Conservation (phyloP, 2,113 vertebrate species). For the Anhinga anhinga region DNA sequence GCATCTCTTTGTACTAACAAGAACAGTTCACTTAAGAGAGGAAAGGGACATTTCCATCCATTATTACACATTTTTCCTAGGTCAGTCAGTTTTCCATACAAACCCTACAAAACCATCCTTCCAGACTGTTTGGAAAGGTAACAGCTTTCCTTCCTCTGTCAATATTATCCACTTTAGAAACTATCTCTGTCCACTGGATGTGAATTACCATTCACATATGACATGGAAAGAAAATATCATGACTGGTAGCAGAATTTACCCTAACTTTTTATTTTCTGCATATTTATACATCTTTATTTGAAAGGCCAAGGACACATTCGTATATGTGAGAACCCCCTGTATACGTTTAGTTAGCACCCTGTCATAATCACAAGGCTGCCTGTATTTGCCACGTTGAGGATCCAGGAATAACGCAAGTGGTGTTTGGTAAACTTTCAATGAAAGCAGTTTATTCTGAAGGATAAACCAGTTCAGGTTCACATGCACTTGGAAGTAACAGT, state of each 20-base stretch:
- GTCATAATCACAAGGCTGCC: background rate
- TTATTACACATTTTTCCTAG: background rate
- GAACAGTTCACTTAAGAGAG: background rate
- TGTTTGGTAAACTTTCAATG: background rate
- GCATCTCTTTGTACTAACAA: background rate
- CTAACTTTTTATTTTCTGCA: background rate
- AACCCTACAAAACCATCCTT: background rate
- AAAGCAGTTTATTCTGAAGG: background rate
- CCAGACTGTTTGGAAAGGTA: background rate
- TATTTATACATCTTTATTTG: background rate
- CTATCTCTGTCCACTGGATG: background rate
- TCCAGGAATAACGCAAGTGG: background rate
- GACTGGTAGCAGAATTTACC: background rate
- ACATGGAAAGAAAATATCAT: background rate
- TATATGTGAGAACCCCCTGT: accelerated
- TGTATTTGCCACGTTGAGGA: background rate
- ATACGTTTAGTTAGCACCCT: background rate
- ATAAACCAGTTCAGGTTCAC: background rate
- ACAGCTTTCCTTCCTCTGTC: background rate
- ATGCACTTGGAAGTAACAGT: background rate
- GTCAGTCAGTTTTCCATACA: background rate
- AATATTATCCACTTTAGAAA: background rate
- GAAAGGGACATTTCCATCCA: background rate
- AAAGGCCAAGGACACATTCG: background rate
- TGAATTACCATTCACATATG: background rate